phyloP scores from a whole-genome alignment of 2,797 vertebrate species.

The Ctenopoma multispine region DNA sequence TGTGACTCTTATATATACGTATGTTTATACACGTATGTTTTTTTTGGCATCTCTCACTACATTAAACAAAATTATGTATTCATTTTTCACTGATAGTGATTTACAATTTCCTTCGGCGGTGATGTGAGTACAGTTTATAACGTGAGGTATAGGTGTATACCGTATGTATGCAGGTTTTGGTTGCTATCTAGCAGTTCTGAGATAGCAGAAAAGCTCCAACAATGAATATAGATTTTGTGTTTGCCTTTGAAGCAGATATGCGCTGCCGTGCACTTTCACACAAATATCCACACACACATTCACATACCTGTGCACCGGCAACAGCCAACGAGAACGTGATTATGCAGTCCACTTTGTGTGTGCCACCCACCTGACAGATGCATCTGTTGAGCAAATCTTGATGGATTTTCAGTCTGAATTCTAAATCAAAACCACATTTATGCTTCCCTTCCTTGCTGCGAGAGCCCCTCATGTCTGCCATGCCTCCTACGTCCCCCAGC shows the following conservation, averaged over 20 bases:
- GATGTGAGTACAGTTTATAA: background rate
- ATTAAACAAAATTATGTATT: background rate
- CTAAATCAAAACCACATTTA: constrained; percentile 78
- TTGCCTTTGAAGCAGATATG: constrained; percentile 48
- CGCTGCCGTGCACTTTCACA: constrained; percentile 23
- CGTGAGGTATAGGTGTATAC: background rate
- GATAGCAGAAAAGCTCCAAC: constrained; percentile 52
- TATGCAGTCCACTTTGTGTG: constrained; percentile 77
- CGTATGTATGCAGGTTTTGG: constrained; percentile 11
- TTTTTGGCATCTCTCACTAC: constrained; percentile 8
- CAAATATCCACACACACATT: constrained; percentile 28
- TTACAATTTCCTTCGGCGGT: constrained; percentile 10
- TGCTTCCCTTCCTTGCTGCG: constrained; percentile 36
- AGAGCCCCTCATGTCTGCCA: constrained; percentile 58
- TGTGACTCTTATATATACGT: too few relatives aligned
- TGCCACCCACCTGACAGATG: constrained; percentile 79
- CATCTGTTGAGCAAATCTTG: constrained; percentile 84
- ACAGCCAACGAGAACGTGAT: constrained; percentile 74
- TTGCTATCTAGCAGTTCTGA: constrained; percentile 49
- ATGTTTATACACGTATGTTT: too few relatives aligned
- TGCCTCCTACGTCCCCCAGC: constrained; percentile 53
- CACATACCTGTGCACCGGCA: constrained; percentile 53
- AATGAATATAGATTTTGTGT: constrained; percentile 82
- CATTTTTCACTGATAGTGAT: constrained; percentile 16
- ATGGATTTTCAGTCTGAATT: constrained; percentile 84